phyloP scores from a whole-genome alignment of 2,113 vertebrate genomes.

The Rhea pennata region DNA sequence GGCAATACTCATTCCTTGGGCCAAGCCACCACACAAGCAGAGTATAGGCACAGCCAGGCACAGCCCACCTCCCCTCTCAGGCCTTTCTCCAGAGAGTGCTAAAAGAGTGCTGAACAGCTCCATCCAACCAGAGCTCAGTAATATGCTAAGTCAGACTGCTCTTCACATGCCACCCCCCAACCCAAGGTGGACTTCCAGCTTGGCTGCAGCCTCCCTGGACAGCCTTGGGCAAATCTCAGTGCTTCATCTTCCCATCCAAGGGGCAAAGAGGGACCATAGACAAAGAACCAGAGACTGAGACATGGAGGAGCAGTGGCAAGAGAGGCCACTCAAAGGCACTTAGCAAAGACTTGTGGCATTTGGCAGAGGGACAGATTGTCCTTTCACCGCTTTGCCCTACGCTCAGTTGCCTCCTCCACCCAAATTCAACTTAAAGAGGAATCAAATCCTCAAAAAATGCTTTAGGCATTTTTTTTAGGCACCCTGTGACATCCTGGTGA shows the following conservation, averaged over 20 bases:
- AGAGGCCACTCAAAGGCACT: background rate
- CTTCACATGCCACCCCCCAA: background rate
- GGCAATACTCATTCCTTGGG: background rate
- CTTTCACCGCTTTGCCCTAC: background rate
- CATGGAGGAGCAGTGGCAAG: background rate
- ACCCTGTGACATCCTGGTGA: rapidly evolving
- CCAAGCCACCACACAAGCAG: background rate
- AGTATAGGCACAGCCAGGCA: background rate
- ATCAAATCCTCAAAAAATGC: background rate
- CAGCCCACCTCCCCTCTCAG: background rate
- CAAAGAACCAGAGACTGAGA: background rate
- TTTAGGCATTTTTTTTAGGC: background rate
- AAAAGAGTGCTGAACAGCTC: rapidly evolving
- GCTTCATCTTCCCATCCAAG: background rate
- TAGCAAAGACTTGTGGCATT: background rate
- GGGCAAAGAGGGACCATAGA: background rate
- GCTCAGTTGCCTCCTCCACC: background rate
- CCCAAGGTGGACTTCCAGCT: background rate
- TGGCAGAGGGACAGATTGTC: background rate
- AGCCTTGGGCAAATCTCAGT: rapidly evolving
- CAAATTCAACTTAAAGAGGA: background rate
- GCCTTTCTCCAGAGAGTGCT: background rate
- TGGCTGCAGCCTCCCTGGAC: background rate
- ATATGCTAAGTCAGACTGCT: background rate
- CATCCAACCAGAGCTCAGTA: rapidly evolving